phyloP scores from a whole-genome alignment of 2,888 invertebrate genomes.

The Lasioglossum villosulum region DNA sequence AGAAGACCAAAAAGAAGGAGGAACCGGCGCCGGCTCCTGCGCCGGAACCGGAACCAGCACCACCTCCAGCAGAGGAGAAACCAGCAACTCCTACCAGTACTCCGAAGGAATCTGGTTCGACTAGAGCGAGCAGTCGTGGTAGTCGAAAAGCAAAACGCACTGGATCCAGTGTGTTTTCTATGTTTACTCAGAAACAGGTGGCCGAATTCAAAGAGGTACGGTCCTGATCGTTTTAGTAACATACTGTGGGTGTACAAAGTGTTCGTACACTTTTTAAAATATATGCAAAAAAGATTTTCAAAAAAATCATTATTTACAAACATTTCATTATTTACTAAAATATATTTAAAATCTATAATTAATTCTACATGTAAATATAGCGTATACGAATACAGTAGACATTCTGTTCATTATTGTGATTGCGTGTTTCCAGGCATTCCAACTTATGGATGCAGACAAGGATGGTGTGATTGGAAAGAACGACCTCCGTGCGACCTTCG shows the following conservation, averaged over 20 bases:
- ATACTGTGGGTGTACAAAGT: no score
- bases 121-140: conserved; percentile 92
- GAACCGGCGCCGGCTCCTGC: conserved; percentile 88
- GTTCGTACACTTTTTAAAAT: no score
- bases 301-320: no score
- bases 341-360: not conserved
- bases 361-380: not conserved
- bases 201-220: conserved; percentile 97
- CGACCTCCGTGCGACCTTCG: conserved; percentile 96
- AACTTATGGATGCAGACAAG: conserved; percentile 98
- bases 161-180: conserved; percentile 98
- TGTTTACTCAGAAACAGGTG: conserved; percentile 98
- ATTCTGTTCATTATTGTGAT: not conserved
- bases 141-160: conserved; percentile 93
- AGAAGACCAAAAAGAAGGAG: conserved; percentile 90
- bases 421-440: conserved; percentile 90
- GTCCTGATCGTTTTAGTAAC: not conserved
- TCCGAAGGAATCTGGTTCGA: conserved; percentile 86
- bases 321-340: no score
- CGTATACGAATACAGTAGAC: not conserved
- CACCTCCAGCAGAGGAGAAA: conserved; percentile 86
- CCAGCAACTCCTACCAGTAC: conserved; percentile 85
- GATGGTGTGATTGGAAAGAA: conserved; percentile 95
- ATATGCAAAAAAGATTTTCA: no score
- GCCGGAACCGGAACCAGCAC: conserved; percentile 88